A percentile compares a stretch with the other conserved stretches of the same genome.
Evolutionary conservation across 2,888 invertebrate genomes (phyloP).

Genomic region (Augiades crinisus): DNA sequence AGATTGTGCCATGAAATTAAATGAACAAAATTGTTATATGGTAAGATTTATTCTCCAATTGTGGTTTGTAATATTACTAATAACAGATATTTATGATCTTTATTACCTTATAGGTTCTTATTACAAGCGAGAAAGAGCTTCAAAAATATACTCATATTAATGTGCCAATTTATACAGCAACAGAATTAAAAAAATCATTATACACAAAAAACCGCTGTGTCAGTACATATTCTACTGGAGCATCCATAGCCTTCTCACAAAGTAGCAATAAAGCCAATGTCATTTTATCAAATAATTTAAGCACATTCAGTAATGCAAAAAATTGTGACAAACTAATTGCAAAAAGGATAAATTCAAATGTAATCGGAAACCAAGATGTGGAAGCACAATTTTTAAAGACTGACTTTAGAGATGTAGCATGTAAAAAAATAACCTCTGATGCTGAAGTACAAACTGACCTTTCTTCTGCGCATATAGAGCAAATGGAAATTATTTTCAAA

Average conservation of each 20-base stretch:
- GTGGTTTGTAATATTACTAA: neutral
- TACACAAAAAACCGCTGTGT: neutral
- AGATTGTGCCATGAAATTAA: constrained; percentile 41
- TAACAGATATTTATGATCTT: neutral
- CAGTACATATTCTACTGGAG: neutral
- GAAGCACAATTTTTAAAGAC: neutral
- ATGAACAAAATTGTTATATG: constrained; percentile 43
- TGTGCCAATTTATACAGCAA: constrained; percentile 41
- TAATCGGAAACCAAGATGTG: neutral
- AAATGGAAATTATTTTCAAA: neutral
- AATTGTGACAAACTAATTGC: neutral
- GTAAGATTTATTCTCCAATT: constrained; percentile 38
- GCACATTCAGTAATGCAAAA: neutral
- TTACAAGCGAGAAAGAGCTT: constrained; percentile 45
- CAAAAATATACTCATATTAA: constrained; percentile 35
- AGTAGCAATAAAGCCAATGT: neutral
- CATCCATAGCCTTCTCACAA: neutral
- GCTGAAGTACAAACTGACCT: constrained; percentile 13
- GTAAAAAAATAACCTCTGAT: neutral
- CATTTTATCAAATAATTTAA: neutral
- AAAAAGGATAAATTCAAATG: neutral
- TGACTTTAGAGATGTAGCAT: neutral
- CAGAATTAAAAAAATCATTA: constrained; percentile 42
- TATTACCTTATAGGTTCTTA: constrained; percentile 46
- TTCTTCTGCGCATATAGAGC: neutral